Conservation (phyloP, 2,113 vertebrate species). For the Gallinago media region DNA sequence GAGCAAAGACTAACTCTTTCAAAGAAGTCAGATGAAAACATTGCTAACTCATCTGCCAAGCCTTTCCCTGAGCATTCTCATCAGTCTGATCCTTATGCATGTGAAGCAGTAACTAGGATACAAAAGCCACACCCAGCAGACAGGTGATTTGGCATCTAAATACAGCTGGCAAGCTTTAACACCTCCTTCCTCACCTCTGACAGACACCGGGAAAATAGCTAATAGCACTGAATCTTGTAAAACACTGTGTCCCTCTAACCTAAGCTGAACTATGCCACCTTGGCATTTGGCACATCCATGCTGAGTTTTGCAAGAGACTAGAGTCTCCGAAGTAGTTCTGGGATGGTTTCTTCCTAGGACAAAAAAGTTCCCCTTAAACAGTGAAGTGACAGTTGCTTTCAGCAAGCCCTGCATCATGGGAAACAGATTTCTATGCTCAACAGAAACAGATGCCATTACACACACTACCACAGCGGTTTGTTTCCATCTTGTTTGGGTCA, state of each 20-base stretch:
- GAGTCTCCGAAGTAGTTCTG: neutral
- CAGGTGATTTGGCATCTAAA: neutral
- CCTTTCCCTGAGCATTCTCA: neutral
- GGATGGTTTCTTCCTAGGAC: neutral
- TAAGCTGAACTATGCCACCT: neutral
- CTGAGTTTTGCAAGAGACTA: neutral
- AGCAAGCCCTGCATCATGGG: neutral
- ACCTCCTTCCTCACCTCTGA: neutral
- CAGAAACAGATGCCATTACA: neutral
- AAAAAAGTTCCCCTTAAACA: neutral
- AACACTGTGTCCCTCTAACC: neutral
- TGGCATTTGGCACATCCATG: neutral
- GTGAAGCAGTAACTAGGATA: neutral
- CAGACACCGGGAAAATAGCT: neutral
- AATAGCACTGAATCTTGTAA: neutral
- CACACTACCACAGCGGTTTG: accelerated
- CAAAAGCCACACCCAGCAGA: neutral
- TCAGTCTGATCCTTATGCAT: neutral
- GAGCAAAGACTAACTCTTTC: neutral
- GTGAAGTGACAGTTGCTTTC: neutral
- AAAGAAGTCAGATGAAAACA: neutral
- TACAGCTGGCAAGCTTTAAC: neutral
- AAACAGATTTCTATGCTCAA: neutral
- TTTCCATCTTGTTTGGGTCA: neutral
- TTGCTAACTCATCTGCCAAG: neutral